Conservation (phyloP, 2,797 vertebrate species). For the Craterocephalus amniculus region DNA sequence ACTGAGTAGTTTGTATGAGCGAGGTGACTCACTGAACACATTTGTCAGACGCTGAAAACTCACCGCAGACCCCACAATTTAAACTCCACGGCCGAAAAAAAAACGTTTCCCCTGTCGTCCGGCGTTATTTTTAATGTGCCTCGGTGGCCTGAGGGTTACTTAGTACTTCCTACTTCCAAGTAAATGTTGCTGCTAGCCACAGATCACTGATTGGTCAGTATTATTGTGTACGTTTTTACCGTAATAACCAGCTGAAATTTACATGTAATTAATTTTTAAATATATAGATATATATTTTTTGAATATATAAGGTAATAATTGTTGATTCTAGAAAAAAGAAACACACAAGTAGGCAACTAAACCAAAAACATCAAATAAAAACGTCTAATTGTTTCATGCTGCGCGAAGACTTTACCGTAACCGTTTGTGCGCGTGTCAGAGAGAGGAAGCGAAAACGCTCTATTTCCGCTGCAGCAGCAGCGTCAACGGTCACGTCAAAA, state of each 20-base stretch:
- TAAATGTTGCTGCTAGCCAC: too few species aligned
- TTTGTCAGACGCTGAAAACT: conserved; percentile 13
- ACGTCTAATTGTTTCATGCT: neutral
- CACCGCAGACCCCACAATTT: conserved; percentile 21
- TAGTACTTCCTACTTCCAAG: conserved; percentile 5
- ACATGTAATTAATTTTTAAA: too few species aligned
- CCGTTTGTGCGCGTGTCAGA: neutral
- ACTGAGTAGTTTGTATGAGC: conserved; percentile 26
- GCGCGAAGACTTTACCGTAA: conserved; percentile 62
- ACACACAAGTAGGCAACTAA: neutral
- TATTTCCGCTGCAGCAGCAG: conserved; percentile 79
- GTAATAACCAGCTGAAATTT: conserved; percentile 50
- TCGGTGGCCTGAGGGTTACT: neutral
- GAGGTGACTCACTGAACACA: neutral
- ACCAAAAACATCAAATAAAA: neutral
- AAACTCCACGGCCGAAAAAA: neutral
- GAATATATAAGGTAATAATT: too few species aligned
- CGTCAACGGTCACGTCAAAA: conserved; percentile 57
- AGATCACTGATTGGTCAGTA: conserved; percentile 54
- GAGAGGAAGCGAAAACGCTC: conserved; percentile 51
- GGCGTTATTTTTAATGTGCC: neutral
- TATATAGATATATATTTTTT: too few species aligned
- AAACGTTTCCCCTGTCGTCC: neutral
- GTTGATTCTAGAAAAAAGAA: neutral
- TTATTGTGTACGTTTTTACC: conserved; percentile 55